Conservation (phyloP, 2,113 vertebrate genomes). For the Actenoides hombroni region DNA sequence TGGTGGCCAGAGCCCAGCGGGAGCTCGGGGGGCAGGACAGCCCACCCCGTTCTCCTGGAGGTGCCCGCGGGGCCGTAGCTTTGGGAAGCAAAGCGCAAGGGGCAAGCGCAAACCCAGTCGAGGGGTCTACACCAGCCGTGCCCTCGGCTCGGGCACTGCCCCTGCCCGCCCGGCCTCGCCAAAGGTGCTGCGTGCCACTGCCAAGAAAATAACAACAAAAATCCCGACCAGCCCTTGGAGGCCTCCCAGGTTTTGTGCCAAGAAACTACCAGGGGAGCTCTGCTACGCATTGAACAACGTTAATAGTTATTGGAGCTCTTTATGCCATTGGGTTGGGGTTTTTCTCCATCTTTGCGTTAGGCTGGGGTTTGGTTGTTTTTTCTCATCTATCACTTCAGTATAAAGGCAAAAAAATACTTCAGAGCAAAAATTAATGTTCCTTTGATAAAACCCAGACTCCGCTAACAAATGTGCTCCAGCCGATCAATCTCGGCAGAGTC, state of each 20-base stretch:
- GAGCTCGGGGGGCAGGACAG: neutral
- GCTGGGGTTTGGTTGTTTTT: neutral
- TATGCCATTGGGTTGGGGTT: neutral
- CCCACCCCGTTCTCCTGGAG: neutral
- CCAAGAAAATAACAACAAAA: neutral
- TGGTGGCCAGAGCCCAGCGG: neutral
- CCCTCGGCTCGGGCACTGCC: neutral
- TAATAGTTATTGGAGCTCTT: neutral
- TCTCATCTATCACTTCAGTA: neutral
- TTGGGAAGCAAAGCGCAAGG: fast-evolving
- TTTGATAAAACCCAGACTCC: neutral
- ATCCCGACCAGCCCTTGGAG: neutral
- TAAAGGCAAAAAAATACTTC: neutral
- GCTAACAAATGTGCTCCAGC: neutral
- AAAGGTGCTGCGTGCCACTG: neutral
- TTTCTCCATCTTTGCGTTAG: neutral
- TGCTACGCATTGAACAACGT: neutral
- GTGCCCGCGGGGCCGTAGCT: fast-evolving
- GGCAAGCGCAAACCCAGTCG: too few relatives aligned
- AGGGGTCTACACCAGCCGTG: fast-evolving
- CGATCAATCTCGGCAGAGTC: neutral
- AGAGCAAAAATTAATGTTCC: neutral
- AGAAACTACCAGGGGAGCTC: neutral
- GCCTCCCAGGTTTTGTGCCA: neutral
- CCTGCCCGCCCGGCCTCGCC: neutral